Evolutionary conservation across 2,888 invertebrate genomes (phyloP).

Genomic region (Noctua janthina): DNA sequence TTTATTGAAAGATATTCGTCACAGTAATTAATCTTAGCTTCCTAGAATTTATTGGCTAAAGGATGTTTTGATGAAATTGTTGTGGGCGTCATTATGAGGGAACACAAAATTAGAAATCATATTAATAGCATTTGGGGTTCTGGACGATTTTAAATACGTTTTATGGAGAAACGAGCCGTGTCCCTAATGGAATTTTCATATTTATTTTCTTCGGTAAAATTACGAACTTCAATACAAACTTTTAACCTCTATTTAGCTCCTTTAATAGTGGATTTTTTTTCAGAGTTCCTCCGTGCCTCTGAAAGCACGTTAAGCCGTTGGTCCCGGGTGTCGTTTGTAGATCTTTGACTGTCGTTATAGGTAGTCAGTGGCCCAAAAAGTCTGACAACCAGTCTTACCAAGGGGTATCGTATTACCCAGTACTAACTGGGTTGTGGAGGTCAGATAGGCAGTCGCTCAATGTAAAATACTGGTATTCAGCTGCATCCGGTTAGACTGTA

Average conservation of each 20-base stretch:
- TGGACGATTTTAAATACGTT: neutral
- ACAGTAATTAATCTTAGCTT: slow-evolving; percentile 75
- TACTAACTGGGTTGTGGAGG: no score
- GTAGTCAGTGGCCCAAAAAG: no score
- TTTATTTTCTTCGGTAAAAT: neutral
- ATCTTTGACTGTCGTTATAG: no score
- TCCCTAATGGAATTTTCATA: neutral
- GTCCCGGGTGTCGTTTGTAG: no score
- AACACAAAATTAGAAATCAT: neutral
- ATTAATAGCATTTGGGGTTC: neutral
- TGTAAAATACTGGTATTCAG: no score
- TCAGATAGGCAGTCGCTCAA: no score
- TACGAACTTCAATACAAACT: neutral
- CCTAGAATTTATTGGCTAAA: slow-evolving; percentile 66
- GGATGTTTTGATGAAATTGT: slow-evolving; percentile 41
- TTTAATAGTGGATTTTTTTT: neutral
- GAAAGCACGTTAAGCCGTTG: no score
- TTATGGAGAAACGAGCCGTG: neutral
- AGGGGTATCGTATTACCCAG: no score
- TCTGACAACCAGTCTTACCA: no score
- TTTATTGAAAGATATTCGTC: slow-evolving; percentile 81
- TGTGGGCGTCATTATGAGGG: slow-evolving; percentile 6
- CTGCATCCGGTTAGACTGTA: no score
- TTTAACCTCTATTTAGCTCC: neutral
- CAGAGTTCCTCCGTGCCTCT: no score